A percentile compares a stretch with the other conserved stretches of the same genome.
Conservation (phyloP, 2,113 vertebrate species). For the Anseranas semipalmata region DNA sequence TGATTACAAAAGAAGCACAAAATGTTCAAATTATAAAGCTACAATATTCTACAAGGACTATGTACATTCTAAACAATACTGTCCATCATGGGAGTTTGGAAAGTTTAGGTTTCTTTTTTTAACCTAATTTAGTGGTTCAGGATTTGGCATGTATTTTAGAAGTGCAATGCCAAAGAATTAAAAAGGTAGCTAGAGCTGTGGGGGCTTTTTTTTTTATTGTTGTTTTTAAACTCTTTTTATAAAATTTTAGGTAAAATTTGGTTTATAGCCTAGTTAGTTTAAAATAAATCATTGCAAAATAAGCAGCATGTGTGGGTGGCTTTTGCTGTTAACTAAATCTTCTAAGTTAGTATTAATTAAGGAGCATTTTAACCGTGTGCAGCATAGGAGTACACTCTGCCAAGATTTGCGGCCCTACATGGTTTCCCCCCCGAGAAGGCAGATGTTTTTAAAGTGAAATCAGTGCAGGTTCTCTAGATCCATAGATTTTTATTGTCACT, state of each 20-base stretch:
- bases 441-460: neutral
- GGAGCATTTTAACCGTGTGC: fast-evolving
- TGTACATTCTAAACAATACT: neutral
- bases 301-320: fast-evolving
- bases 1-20: neutral
- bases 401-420: fast-evolving
- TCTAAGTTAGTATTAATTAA: neutral
- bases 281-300: neutral
- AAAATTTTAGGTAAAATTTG: neutral
- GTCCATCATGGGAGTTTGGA: neutral
- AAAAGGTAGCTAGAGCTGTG: neutral
- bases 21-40: neutral
- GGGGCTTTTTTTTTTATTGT: neutral
- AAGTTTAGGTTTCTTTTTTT: neutral
- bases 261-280: neutral
- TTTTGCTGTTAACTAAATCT: fast-evolving
- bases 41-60: neutral
- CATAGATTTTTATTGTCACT: fast-evolving
- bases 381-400: fast-evolving
- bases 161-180: neutral
- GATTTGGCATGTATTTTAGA: fast-evolving
- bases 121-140: fast-evolving
- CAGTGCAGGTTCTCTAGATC: neutral
- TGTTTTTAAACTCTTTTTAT: neutral
- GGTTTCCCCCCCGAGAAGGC: neutral